A percentile compares a stretch with the other conserved stretches of the same genome.
Conservation (phyloP, 2,797 vertebrate genomes). For the Phyllotis vaccarum region DNA sequence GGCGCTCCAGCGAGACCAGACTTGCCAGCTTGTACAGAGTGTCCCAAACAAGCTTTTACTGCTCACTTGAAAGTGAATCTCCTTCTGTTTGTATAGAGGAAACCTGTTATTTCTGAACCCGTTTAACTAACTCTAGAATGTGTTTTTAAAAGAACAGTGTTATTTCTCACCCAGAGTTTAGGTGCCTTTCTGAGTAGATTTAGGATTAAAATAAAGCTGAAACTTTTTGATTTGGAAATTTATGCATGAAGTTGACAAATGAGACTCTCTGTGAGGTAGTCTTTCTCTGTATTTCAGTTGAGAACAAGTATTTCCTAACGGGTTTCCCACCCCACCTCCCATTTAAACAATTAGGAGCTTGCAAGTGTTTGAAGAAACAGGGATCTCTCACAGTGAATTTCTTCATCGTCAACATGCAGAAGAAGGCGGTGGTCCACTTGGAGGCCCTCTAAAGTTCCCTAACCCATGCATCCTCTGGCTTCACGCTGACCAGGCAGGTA, state of each 20-base stretch:
- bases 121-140: conserved; percentile 64
- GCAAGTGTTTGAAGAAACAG: conserved; percentile 94
- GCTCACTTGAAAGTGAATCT: conserved; percentile 66
- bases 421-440: conserved; percentile 93
- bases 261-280: background rate
- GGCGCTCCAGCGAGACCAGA: conserved; percentile 82
- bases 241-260: background rate
- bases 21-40: conserved; percentile 80
- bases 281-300: conserved; percentile 51
- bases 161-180: conserved; percentile 42
- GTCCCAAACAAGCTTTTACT: conserved; percentile 81
- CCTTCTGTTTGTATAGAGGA: conserved; percentile 66
- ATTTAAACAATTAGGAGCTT: conserved; percentile 92
- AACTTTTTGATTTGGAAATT: background rate
- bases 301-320: conserved; percentile 69
- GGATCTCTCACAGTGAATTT: conserved; percentile 93
- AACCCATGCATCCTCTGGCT: conserved; percentile 97
- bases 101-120: conserved; percentile 66
- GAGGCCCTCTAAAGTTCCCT: conserved; percentile 94
- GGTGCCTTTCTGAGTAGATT: conserved; percentile 25
- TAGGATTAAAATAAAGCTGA: conserved; percentile 15
- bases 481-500: conserved; percentile 93
- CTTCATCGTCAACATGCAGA: conserved; percentile 93
- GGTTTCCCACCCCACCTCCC: background rate
- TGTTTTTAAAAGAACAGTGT: conserved; percentile 46